phyloP scores from a whole-genome alignment of 2,113 vertebrate genomes.

The Pygathrix nemaeus region DNA sequence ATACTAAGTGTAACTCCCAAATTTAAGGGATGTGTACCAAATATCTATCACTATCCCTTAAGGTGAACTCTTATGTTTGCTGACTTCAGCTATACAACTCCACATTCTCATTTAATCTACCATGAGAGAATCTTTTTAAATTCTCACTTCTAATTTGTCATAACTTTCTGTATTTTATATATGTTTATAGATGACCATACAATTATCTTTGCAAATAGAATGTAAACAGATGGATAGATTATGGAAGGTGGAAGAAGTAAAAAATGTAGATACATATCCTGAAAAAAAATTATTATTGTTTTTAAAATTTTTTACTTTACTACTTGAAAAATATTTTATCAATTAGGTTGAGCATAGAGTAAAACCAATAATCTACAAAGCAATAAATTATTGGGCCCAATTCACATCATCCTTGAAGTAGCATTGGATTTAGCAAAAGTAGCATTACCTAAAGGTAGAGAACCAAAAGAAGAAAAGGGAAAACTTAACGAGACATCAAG shows the following conservation, averaged over 20 bases:
- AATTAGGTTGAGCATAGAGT: not conserved
- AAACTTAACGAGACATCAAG: not conserved
- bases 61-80: not conserved
- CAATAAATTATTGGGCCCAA: not conserved
- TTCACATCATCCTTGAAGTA: not conserved
- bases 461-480: not conserved
- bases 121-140: not conserved
- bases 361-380: not conserved
- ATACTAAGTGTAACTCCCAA: not conserved
- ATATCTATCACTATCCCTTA: not conserved
- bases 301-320: not conserved
- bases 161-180: not conserved
- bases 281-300: not conserved
- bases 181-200: not conserved
- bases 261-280: not conserved
- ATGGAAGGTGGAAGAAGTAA: not conserved
- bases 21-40: not conserved
- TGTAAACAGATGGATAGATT: not conserved
- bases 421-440: too few species aligned
- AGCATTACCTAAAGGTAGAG: not conserved
- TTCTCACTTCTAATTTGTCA: not conserved
- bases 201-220: not conserved
- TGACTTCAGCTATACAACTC: not conserved
- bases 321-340: not conserved
- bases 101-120: not conserved